phyloP scores from a whole-genome alignment of 2,888 invertebrate species.

The Drosophila merina region DNA sequence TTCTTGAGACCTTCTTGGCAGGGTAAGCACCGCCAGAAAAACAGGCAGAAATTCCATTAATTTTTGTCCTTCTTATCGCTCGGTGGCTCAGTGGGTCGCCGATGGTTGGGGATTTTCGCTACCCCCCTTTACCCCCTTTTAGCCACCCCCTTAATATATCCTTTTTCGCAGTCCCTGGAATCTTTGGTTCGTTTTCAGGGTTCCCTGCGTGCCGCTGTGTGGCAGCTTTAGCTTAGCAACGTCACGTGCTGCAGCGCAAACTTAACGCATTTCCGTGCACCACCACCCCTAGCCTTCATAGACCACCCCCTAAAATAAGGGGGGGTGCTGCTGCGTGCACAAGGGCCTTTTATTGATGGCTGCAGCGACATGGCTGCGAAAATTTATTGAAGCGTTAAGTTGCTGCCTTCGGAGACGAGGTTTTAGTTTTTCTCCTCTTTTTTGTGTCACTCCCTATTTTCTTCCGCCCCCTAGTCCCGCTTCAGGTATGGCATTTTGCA shows the following conservation, averaged over 20 bases:
- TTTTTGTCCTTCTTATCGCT: slow-evolving; percentile 81
- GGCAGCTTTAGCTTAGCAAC: slow-evolving; percentile 77
- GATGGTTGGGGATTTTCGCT: neutral
- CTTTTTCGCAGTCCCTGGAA: slow-evolving; percentile 7
- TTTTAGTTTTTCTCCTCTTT: slow-evolving; percentile 37
- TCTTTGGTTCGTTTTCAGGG: slow-evolving; percentile 39
- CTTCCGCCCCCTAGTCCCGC: neutral
- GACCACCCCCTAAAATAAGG: slow-evolving; percentile 7
- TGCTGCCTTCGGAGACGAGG: slow-evolving; percentile 70
- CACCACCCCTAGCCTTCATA: slow-evolving; percentile 3
- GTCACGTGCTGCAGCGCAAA: slow-evolving; percentile 79
- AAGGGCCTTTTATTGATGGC: slow-evolving; percentile 81
- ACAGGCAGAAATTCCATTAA: slow-evolving; percentile 82
- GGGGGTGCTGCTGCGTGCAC: slow-evolving; percentile 59
- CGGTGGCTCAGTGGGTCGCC: slow-evolving; percentile 36
- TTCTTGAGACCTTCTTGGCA: neutral
- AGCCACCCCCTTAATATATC: neutral
- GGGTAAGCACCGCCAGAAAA: slow-evolving; percentile 40
- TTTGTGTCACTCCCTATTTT: slow-evolving; percentile 1
- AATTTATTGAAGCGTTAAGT: slow-evolving; percentile 82
- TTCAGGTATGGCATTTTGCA: slow-evolving; percentile 49
- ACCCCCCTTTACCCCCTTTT: neutral
- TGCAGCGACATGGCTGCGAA: slow-evolving; percentile 57
- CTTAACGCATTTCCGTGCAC: slow-evolving; percentile 75
- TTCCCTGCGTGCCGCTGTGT: slow-evolving; percentile 73